These are phyloP conservation scores for Channa maculata DNA, from an alignment of 2,113 vertebrate genomes.

Conservation along the genomic window DNA sequence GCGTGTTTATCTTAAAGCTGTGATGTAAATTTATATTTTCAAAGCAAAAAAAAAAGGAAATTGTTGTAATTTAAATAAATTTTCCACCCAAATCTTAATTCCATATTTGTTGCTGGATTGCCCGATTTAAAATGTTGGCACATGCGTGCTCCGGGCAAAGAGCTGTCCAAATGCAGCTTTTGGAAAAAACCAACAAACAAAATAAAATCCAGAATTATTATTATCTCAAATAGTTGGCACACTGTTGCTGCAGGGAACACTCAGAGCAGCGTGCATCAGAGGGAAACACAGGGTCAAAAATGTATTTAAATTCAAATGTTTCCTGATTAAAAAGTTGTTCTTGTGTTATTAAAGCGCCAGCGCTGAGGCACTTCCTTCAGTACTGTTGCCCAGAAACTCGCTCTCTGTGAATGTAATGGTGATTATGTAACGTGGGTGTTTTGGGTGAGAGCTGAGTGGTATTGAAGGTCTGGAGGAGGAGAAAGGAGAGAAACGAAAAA, in stretches of 20 bases:
- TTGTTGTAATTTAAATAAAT: not conserved
- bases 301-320: constrained; percentile 38
- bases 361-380: constrained; percentile 21
- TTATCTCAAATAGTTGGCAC: constrained; percentile 20
- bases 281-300: constrained; percentile 36
- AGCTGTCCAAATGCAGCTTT: constrained; percentile 15
- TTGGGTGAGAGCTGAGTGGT: constrained; percentile 42
- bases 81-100: too few relatives aligned
- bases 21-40: not conserved
- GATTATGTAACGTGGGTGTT: constrained; percentile 62
- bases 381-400: constrained; percentile 14
- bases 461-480: constrained; percentile 49
- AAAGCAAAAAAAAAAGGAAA: not conserved
- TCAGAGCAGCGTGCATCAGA: not conserved
- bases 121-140: not conserved
- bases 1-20: not conserved
- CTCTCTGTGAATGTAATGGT: constrained; percentile 34
- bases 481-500: constrained; percentile 19
- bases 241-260: constrained; percentile 14
- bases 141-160: not conserved
- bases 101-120: constrained; percentile 25
- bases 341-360: constrained; percentile 38
- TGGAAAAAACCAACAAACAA: not conserved
- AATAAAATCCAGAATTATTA: not conserved
- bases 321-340: constrained; percentile 28